Evolutionary conservation across 1,140 invertebrate genomes (phyloP).

Genomic region (Anoplolepis gracilipes): DNA sequence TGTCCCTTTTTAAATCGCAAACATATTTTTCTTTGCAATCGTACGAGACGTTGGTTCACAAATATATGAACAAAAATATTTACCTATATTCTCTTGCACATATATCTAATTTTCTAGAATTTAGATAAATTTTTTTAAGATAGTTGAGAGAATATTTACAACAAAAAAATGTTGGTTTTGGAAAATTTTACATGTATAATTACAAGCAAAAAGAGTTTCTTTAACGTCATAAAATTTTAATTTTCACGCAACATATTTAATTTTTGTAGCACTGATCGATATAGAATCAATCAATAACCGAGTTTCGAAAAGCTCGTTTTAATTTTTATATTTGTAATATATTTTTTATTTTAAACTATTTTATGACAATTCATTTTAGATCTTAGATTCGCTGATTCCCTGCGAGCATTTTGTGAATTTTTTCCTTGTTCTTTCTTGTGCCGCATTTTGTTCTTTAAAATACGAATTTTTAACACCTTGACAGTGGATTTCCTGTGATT

Average conservation of each 20-base stretch:
- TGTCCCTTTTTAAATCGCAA: background rate
- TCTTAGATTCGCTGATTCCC: background rate
- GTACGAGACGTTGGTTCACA: background rate
- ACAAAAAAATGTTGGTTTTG: no score
- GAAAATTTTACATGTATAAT: no score
- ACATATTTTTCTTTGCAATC: background rate
- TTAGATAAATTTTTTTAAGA: background rate
- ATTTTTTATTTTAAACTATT: background rate
- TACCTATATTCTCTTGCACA: background rate
- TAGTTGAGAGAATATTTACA: no score
- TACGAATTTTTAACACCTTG: constrained; percentile 29
- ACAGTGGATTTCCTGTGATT: constrained; percentile 32
- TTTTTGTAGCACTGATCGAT: background rate
- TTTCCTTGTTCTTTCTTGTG: background rate
- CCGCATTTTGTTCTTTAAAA: constrained; percentile 6
- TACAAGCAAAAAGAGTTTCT: no score
- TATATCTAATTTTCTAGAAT: background rate
- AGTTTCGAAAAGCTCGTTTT: background rate
- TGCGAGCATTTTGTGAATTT: constrained; percentile 1
- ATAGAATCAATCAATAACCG: background rate
- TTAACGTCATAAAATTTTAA: no score
- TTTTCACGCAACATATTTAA: background rate
- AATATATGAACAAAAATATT: constrained; percentile 8
- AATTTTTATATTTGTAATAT: background rate
- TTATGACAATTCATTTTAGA: background rate